phyloP scores from a whole-genome alignment of 2,888 invertebrate genomes.

The Subacronicta megacephala region DNA sequence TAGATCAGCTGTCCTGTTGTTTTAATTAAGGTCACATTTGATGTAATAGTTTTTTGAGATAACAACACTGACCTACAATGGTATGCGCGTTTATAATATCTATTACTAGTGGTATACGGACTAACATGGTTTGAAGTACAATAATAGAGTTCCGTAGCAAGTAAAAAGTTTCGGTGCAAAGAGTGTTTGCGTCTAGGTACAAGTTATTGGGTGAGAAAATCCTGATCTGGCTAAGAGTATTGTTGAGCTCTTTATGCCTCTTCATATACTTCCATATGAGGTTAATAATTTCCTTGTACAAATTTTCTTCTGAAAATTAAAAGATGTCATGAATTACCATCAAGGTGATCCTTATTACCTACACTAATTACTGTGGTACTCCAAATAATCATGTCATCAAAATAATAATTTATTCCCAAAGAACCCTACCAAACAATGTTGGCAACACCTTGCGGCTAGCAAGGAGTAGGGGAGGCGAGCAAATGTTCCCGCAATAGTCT shows the following conservation, averaged over 20 bases:
- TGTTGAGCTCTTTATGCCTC: too few species aligned
- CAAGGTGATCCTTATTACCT: too few species aligned
- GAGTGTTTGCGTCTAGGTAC: too few species aligned
- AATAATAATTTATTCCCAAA: slow-evolving; percentile 5
- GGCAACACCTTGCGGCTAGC: slow-evolving; percentile 41
- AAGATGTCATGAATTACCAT: too few species aligned
- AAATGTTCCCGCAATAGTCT: slow-evolving; percentile 31
- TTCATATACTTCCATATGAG: too few species aligned
- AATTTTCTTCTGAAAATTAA: too few species aligned
- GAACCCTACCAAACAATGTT: slow-evolving; percentile 11
- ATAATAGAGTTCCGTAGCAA: slow-evolving; percentile 5
- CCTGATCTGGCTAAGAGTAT: too few species aligned
- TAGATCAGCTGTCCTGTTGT: slow-evolving; percentile 24
- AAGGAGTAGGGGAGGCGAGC: slow-evolving; percentile 12
- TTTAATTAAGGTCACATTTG: slow-evolving; percentile 12
- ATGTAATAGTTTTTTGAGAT: slow-evolving; percentile 14
- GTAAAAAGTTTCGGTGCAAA: not conserved
- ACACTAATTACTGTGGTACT: not conserved
- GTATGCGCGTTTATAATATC: not conserved
- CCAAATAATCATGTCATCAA: not conserved
- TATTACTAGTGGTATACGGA: not conserved
- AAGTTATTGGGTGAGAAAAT: too few species aligned
- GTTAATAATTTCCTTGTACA: too few species aligned
- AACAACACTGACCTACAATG: not conserved
- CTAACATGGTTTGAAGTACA: not conserved